Conservation (phyloP, 1,140 invertebrate genomes). For the Achroia grisella region DNA sequence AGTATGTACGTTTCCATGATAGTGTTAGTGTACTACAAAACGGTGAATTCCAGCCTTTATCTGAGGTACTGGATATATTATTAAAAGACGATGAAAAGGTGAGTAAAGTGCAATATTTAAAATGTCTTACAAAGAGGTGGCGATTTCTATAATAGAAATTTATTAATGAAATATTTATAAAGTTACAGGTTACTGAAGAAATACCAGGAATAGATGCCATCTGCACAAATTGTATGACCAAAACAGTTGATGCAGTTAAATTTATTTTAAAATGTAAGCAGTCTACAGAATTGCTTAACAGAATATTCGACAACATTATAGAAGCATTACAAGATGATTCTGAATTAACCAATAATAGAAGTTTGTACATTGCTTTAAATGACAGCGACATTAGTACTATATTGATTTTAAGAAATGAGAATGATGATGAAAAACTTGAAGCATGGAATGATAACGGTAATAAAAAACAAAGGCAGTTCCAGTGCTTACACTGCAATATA, state of each 20-base stretch:
- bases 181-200: conserved; percentile 34
- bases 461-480: conserved; percentile 11
- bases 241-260: conserved; percentile 25
- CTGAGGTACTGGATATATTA: conserved; percentile 32
- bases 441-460: conserved; percentile 3
- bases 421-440: conserved; percentile 13
- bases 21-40: conserved; percentile 18
- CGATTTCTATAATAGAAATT: background rate
- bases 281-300: conserved; percentile 26
- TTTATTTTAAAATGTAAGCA: conserved; percentile 37
- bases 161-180: background rate
- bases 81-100: conserved; percentile 35
- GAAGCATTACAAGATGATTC: conserved; percentile 24
- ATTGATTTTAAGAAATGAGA: conserved; percentile 31
- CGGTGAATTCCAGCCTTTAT: conserved; percentile 22
- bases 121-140: background rate
- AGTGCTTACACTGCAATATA: conserved; percentile 31
- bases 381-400: conserved; percentile 31
- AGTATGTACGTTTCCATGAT: conserved; percentile 45
- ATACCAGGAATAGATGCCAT: conserved; percentile 47
- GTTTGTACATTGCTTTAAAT: conserved; percentile 30
- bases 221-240: conserved; percentile 40
- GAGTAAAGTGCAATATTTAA: conserved; percentile 11
- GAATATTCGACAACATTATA: conserved; percentile 32
- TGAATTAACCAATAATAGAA: conserved; percentile 14